Evolutionary conservation across 2,888 invertebrate genomes (phyloP).

Genomic region (Ichneumon xanthorius): DNA sequence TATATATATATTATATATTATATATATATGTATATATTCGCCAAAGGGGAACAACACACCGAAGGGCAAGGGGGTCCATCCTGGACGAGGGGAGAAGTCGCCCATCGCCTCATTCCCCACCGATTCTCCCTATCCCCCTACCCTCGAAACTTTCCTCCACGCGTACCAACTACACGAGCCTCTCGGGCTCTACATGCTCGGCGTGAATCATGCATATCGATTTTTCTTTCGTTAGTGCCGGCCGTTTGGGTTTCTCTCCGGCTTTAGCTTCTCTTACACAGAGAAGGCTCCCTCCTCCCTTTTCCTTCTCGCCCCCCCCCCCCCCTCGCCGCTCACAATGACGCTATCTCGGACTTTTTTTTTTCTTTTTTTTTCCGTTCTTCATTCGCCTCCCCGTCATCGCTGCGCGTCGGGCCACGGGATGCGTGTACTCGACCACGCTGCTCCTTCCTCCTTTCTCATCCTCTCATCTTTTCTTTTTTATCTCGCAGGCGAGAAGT

Average conservation of each 20-base stretch:
- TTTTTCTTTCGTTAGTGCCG: slow-evolving; percentile 80
- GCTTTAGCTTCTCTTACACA: slow-evolving; percentile 34
- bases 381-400: slow-evolving; percentile 28
- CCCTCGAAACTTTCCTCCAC: slow-evolving; percentile 64
- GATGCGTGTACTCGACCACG: slow-evolving; percentile 4
- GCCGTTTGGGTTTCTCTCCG: slow-evolving; percentile 66
- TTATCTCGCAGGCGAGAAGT: slow-evolving; percentile 16
- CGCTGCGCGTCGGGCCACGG: slow-evolving; percentile 3
- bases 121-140: slow-evolving; percentile 68
- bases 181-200: slow-evolving; percentile 69
- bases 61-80: slow-evolving; percentile 80
- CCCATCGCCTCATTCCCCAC: slow-evolving; percentile 70
- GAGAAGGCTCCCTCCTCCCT: slow-evolving; percentile 51
- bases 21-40: slow-evolving; percentile 40
- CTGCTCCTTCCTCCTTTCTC: background rate
- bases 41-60: slow-evolving; percentile 53
- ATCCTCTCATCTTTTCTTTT: background rate
- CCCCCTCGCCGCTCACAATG: slow-evolving; percentile 14
- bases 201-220: slow-evolving; percentile 85
- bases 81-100: slow-evolving; percentile 69
- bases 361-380: background rate
- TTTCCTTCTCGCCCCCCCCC: slow-evolving; percentile 44
- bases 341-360: slow-evolving; percentile 27
- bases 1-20: slow-evolving; percentile 20
- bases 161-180: slow-evolving; percentile 67